Base-by-base conservation (phyloP, 2,888 invertebrate genomes). In the Mylabris sibirica region DNA sequence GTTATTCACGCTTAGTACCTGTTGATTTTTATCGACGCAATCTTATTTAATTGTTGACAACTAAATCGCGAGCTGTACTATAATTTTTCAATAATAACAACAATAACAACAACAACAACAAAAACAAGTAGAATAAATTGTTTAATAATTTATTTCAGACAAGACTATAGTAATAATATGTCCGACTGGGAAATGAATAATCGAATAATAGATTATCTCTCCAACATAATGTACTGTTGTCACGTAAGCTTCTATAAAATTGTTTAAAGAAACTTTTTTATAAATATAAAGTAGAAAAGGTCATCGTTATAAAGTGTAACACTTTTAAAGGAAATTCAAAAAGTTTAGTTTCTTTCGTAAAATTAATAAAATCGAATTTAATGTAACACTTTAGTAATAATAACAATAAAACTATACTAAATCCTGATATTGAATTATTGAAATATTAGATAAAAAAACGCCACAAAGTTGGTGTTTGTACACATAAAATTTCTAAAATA, bases 1-100 rank as follows among this genome's bases (percentile, higher is more conserved):
- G n/a, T 3, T 61, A n/a, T 61, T 41, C 67, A 68, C 64, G 60
- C 64, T n/a, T 20, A 64, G n/a, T 61, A 68, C 67, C 67, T 68
- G 67, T 68, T 68, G 67, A 68, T 64, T 68, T 66, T 68, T 57
- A 35, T 49, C 17, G 5, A 30, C 38, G 4, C 20, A n/a, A 30
- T 34, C 35, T 59, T 49, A 53, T 44, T 53, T 63, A 63, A 35
- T 63, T 57, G 62, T 63, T 67, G 61, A 63, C 30, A 59, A 20
- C 6, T 34, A 41, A 44, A 64, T 68, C 1, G 12, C 38, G 24
- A 22, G 9, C n/a, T 59, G 38, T 8, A 11, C 4, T 24, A 12
- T 53, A 53, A 49, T 49, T 49, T 20, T 20, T 20, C 11, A 20
- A 12, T 20, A 20, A 9, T 3, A 49, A 17, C 1, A 49, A 49